These are phyloP conservation scores for Andrena bicolor DNA, from an alignment of 2,888 invertebrate species.

Conservation along the genomic window DNA sequence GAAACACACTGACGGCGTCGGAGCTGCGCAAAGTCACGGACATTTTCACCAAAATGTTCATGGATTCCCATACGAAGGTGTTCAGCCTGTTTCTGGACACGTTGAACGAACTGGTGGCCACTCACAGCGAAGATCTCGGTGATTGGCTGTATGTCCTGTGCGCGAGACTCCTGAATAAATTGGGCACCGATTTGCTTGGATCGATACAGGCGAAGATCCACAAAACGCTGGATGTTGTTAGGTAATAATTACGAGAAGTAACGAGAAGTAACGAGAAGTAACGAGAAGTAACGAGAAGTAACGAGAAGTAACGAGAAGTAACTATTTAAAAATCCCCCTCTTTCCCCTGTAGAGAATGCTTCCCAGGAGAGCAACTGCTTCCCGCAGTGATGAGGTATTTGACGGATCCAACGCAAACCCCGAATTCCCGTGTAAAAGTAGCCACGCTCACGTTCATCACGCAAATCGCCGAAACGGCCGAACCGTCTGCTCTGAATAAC, in stretches of 20 bases:
- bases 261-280: too few species aligned
- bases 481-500: slow-evolving; percentile 82
- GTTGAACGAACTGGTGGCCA: slow-evolving; percentile 94
- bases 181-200: slow-evolving; percentile 95
- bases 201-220: slow-evolving; percentile 96
- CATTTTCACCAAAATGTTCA: slow-evolving; percentile 98
- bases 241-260: slow-evolving; percentile 84
- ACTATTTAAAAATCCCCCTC: not conserved
- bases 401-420: slow-evolving; percentile 96
- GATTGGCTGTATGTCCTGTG: slow-evolving; percentile 97
- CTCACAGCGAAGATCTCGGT: slow-evolving; percentile 94
- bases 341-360: slow-evolving; percentile 85
- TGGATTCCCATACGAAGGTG: slow-evolving; percentile 98
- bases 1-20: slow-evolving; percentile 88
- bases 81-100: slow-evolving; percentile 97
- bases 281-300: too few species aligned
- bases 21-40: slow-evolving; percentile 95
- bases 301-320: too few species aligned
- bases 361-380: slow-evolving; percentile 88
- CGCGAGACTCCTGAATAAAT: slow-evolving; percentile 94
- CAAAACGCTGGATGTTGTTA: slow-evolving; percentile 92
- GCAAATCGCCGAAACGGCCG: slow-evolving; percentile 89
- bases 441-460: slow-evolving; percentile 90
- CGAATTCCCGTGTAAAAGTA: slow-evolving; percentile 92
- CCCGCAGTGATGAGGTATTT: slow-evolving; percentile 90